A percentile compares a stretch with the other conserved stretches of the same genome.
These are phyloP conservation scores for Hirudo medicinalis DNA, from an alignment of 1,140 invertebrate genomes.

Conservation along the genomic window DNA sequence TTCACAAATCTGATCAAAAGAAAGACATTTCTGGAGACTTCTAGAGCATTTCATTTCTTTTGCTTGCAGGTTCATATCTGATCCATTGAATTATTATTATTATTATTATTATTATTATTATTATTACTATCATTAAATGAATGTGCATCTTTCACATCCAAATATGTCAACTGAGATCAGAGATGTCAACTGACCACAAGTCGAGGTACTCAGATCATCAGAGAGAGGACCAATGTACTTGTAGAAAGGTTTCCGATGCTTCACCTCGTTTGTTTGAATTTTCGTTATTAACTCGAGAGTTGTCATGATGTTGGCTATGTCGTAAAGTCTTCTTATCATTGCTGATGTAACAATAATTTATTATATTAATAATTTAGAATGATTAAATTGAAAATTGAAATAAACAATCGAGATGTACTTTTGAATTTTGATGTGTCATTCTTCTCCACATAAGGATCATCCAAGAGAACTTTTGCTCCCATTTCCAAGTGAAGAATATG, in stretches of 20 bases:
- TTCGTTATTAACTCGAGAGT: conserved; percentile 55
- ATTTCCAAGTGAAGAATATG: conserved; percentile 55
- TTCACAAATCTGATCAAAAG: conserved; percentile 39
- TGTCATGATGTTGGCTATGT: conserved; percentile 60
- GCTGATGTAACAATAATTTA: conserved; percentile 34
- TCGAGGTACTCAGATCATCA: conserved; percentile 28
- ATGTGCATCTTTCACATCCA: too few species aligned
- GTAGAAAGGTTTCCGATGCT: conserved; percentile 55
- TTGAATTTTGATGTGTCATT: conserved; percentile 41
- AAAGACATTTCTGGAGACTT: conserved; percentile 37
- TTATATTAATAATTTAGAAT: too few species aligned
- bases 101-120: too few species aligned
- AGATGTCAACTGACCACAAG: too few species aligned
- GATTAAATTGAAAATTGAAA: background rate
- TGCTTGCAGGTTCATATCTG: conserved; percentile 29
- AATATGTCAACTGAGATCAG: too few species aligned
- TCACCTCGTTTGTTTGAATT: conserved; percentile 45
- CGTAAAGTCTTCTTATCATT: conserved; percentile 57
- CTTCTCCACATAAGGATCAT: conserved; percentile 40
- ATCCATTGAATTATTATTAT: background rate
- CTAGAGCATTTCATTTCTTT: conserved; percentile 33
- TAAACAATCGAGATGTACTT: conserved; percentile 32
- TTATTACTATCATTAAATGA: background rate
- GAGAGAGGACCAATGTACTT: conserved; percentile 52
- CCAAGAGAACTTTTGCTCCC: conserved; percentile 52